Evolutionary conservation across 2,888 invertebrate genomes (phyloP).

Genomic region (Philereme transversata): DNA sequence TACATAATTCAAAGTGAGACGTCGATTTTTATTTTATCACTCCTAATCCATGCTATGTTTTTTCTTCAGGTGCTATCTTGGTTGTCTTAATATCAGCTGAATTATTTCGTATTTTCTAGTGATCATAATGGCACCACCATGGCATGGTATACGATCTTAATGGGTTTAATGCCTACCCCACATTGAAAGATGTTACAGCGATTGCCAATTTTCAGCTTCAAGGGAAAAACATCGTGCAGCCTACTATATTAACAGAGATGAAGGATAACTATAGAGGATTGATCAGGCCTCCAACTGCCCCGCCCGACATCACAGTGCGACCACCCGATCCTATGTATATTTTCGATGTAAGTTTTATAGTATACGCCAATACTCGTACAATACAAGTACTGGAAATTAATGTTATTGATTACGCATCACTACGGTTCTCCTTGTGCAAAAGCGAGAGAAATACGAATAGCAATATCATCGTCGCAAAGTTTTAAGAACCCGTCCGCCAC

Average conservation of each 20-base stretch:
- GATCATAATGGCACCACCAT: background rate
- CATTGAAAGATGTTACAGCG: slow-evolving; percentile 4
- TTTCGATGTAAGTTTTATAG: slow-evolving; percentile 62
- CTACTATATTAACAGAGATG: slow-evolving; percentile 68
- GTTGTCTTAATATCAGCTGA: background rate
- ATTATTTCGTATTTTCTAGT: background rate
- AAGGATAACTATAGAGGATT: slow-evolving; percentile 68
- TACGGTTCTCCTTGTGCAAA: no score
- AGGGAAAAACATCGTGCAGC: slow-evolving; percentile 59
- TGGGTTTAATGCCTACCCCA: slow-evolving; percentile 6
- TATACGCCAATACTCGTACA: background rate
- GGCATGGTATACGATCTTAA: slow-evolving; percentile 10
- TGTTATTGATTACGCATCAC: no score
- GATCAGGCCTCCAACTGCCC: slow-evolving; percentile 52
- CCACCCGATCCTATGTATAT: slow-evolving; percentile 73
- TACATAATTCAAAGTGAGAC: no score
- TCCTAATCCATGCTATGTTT: no score
- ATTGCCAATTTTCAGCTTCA: slow-evolving; percentile 58
- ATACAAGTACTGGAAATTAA: no score
- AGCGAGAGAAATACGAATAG: no score
- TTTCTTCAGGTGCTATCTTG: no score
- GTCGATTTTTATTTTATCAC: no score
- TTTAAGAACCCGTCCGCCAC: no score
- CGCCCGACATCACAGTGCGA: slow-evolving; percentile 59
- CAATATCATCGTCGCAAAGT: no score